phyloP scores from a whole-genome alignment of 2,888 invertebrate genomes.

The Seira sanloemensis region DNA sequence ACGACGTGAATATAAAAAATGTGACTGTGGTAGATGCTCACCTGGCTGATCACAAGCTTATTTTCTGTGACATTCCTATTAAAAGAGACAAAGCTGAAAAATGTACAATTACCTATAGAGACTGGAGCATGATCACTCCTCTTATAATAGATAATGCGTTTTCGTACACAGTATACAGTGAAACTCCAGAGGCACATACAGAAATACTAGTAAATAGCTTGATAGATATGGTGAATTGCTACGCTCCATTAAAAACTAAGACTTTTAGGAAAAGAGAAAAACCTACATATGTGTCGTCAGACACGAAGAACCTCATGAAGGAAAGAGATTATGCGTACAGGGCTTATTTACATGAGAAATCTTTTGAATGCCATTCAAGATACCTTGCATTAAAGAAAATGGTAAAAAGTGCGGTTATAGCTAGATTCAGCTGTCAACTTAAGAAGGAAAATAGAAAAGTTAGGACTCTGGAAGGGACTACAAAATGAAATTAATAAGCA shows the following conservation, averaged over 20 bases:
- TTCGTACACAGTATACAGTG: no score
- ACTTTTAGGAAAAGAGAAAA: background rate
- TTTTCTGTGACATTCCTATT: background rate
- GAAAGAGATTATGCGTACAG: background rate
- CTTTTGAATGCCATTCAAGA: background rate
- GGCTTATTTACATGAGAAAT: background rate
- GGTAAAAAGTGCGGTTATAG: no score
- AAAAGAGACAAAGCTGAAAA: background rate
- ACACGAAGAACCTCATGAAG: background rate
- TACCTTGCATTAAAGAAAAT: background rate
- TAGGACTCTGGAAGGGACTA: background rate
- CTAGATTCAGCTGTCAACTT: background rate
- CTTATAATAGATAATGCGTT: background rate
- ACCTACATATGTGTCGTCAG: background rate
- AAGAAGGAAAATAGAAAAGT: background rate
- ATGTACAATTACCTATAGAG: background rate
- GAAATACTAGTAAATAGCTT: no score
- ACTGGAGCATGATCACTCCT: background rate
- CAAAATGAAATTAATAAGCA: background rate
- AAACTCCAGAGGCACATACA: no score
- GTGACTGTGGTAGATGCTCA: background rate
- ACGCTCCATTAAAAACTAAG: background rate
- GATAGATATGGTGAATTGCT: background rate
- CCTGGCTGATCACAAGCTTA: constrained; percentile 23
- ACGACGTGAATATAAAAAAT: background rate